Evolutionary conservation across 2,113 vertebrate species (phyloP), one percentile per base, ranked within the genome.

Genomic region (Trinectes maculatus): DNA sequence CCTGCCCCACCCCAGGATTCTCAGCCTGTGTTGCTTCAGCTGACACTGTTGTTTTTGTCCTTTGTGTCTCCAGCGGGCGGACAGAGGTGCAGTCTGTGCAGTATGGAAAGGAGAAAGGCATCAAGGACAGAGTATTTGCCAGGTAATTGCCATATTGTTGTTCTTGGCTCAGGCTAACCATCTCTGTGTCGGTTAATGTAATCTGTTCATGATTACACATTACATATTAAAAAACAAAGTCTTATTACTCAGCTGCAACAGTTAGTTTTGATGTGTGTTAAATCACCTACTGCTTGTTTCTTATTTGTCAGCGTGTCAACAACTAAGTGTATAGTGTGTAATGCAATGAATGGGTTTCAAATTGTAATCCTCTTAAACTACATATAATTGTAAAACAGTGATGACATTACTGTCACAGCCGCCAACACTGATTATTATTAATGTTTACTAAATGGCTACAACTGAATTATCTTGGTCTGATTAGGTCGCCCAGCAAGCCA

Each of bases 31-130:
- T 36, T 10, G 37, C 13, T 25, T 24, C 12, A 34, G 18, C 3
- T 34, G 11, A 16, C 25, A 62, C 8, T 19, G 28, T n/a, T 25
- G 13, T 40, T 78, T 62, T 58, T 90, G 82, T 82, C 91, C 76
- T 75, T 47, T 69, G 9, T 46, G 16, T 81, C 24, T 66, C 34
- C 86, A 99, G 98, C 52, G 98, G 98, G 62, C 94, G 98, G 90
- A 99, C 98, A 28, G 98, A 99, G 87, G 95, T 96, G 51, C 98
- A 99, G 73, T 99, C 98, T 83, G 97, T 99, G 74, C 98, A 99
- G 88, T 98, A 99, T 91, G 98, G 97, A 62, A 99, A 99, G 92
- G 98, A 99, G 88, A 97, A 96, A 79, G 96, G 96, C 86, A 94
- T 98, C 89, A 98, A 98, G 90, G 95, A 97, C 89, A 87, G 98